Percentiles rank a stretch among this genome's conserved stretches.
phyloP scores from a whole-genome alignment of 2,888 invertebrate genomes.

The Lepetodrilus schrolli region DNA sequence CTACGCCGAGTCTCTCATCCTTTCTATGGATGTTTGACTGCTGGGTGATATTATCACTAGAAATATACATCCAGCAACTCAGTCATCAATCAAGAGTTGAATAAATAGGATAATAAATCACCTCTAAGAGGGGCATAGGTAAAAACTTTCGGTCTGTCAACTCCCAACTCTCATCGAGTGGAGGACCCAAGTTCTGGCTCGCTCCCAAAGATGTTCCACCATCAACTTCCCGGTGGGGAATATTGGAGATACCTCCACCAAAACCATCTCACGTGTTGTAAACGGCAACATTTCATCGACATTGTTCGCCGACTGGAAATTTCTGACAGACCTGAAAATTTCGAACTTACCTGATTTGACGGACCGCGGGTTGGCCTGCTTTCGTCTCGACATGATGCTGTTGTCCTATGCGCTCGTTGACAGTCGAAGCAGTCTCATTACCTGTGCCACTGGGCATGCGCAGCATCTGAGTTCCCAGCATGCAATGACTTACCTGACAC shows the following conservation, averaged over 20 bases:
- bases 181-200: neutral
- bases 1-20: neutral
- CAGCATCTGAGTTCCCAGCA: constrained; percentile 34
- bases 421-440: constrained; percentile 26
- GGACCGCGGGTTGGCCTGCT: constrained; percentile 37
- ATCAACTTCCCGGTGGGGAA: neutral
- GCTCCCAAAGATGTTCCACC: constrained; percentile 1
- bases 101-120: neutral
- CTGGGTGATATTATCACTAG: neutral
- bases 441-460: constrained; percentile 30
- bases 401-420: constrained; percentile 19
- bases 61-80: neutral
- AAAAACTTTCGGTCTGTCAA: neutral
- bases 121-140: neutral
- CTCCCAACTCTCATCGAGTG: neutral
- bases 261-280: neutral
- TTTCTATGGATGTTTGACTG: neutral
- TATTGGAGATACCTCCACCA: neutral
- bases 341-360: constrained; percentile 22
- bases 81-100: neutral
- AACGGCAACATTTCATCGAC: neutral
- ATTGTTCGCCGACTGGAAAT: neutral
- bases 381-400: constrained; percentile 37
- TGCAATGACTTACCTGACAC: too few species aligned
- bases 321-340: neutral